Percentiles rank a stretch among this genome's conserved stretches.
These are phyloP conservation scores for Glareola pratincola DNA, from an alignment of 2,113 vertebrate species.

Conservation along the genomic window DNA sequence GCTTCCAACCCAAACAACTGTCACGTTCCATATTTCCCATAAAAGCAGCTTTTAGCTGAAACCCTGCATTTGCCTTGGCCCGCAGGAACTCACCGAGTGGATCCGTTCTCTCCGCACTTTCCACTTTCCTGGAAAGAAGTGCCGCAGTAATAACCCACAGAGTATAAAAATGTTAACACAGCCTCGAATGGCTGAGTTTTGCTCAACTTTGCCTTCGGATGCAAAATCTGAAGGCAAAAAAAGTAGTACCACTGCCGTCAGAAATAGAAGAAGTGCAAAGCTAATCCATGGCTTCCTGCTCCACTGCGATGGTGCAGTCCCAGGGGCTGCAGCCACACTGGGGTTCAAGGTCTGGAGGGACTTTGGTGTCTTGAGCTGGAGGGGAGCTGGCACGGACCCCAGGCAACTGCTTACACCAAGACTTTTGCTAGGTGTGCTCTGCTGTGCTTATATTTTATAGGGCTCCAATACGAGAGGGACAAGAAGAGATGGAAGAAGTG, in stretches of 20 bases:
- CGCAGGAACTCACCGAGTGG: neutral
- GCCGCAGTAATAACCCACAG: fast-evolving
- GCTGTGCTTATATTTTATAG: neutral
- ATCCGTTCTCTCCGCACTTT: neutral
- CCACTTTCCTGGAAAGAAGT: neutral
- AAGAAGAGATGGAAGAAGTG: neutral
- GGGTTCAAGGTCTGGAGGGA: neutral
- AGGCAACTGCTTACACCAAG: neutral
- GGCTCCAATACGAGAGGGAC: neutral
- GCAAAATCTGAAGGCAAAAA: neutral
- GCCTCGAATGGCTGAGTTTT: neutral
- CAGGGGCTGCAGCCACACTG: neutral
- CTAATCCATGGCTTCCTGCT: neutral
- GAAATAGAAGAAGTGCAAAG: neutral
- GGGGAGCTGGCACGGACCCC: neutral
- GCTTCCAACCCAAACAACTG: neutral
- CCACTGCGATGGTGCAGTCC: fast-evolving
- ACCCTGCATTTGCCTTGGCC: fast-evolving
- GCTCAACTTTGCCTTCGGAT: neutral
- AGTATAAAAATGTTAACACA: neutral
- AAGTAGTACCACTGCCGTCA: neutral
- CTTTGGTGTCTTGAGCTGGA: neutral
- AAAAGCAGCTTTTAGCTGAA: neutral
- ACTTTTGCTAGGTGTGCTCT: neutral
- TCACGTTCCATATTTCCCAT: neutral